Evolutionary conservation across 1,140 invertebrate species (phyloP).

Genomic region (Drosophila seguyi): DNA sequence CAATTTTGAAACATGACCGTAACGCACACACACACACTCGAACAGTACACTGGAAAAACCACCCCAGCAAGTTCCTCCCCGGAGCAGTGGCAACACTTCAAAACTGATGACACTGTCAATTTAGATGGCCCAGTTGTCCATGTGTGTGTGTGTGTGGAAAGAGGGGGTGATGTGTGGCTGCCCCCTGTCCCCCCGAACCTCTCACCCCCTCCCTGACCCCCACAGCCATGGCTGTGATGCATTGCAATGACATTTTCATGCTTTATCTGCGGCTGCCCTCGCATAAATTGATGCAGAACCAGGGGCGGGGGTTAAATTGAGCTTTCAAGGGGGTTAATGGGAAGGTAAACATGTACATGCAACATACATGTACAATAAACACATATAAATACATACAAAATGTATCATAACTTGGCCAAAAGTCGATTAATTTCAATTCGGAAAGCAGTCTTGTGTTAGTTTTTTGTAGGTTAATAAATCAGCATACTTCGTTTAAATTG

Average conservation of each 20-base stretch:
- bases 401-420: not conserved
- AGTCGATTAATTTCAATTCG: not conserved
- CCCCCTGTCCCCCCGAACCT: too few species aligned
- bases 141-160: not conserved
- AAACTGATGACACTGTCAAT: constrained; percentile 78
- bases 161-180: not conserved
- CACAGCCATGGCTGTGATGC: constrained; percentile 27
- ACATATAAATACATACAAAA: not conserved
- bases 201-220: not conserved
- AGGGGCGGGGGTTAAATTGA: not conserved
- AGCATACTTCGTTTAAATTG: not conserved
- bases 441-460: not conserved
- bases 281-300: constrained; percentile 56
- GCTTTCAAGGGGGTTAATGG: not conserved
- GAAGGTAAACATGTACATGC: too few species aligned
- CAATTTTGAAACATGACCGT: constrained; percentile 52
- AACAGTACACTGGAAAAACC: constrained; percentile 4
- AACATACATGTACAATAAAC: too few species aligned
- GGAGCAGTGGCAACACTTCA: constrained; percentile 55
- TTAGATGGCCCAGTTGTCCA: constrained; percentile 40
- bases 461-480: not conserved
- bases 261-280: constrained; percentile 69
- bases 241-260: constrained; percentile 73
- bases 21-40: constrained; percentile 2
- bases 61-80: constrained; percentile 8